Evolutionary conservation across 2,113 vertebrate species (phyloP), one percentile per base, ranked within the genome.

Genomic region (Rhadina sibilatrix): DNA sequence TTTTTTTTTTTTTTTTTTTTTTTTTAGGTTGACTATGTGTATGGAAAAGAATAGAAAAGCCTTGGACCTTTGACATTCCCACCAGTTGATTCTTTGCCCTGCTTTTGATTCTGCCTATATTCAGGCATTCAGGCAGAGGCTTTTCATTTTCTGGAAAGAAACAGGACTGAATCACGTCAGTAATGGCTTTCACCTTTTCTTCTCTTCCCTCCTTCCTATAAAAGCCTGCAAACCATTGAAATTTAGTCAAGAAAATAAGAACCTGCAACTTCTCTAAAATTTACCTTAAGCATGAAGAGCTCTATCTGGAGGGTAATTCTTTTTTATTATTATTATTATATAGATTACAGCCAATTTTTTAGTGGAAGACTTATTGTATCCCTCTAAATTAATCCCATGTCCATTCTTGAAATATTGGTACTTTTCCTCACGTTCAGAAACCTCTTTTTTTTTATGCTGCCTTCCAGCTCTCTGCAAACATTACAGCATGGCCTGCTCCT

Each of bases 81-180:
- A 6, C 7, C 12, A 64, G 42, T 60, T 69, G 44, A 60, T 63
- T 71, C n/a, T 71, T 82, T 56, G 38, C 50, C 38, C 35, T 72
- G n/a, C 12, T 76, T 80, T 91, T 37, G 24, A 74, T 54, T 74
- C 12, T 57, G 57, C 40, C 19, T 65, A 38, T 35, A 52, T 56
- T 56, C 59, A 81, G 27, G 40, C 23, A 52, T 72, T 69, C 53
- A 92, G 17, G 63, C 30, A 69, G 11, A 77, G 24, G 3, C 20
- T 83, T 88, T 77, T 70, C 38, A 59, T 71, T 79, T 78, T 38
- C 47, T 87, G 35, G 15, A n/a, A 78, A 59, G 47, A 79, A 94
- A 70, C 6, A 46, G 54, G 42, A 33, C 47, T 70, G 50, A 82
- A 75, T 40, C 56, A 57, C 8, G 1, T 15, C 75, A 84, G 31